A percentile compares a stretch with the other conserved stretches of the same genome.
These are phyloP conservation scores for Ptilodon capucinus DNA, from an alignment of 2,888 invertebrate genomes.

Conservation along the genomic window DNA sequence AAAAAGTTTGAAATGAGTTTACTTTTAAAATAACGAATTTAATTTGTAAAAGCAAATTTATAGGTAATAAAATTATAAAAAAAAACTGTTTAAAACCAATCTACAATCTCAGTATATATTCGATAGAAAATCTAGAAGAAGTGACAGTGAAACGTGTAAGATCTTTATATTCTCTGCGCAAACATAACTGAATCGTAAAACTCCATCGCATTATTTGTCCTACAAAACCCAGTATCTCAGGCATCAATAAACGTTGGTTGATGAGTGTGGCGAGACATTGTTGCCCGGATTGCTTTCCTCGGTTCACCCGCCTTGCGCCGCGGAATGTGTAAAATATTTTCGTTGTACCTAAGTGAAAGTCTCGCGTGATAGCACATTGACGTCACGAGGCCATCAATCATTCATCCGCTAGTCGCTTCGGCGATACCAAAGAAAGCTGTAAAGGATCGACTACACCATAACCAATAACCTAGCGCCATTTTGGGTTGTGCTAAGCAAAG, in stretches of 20 bases:
- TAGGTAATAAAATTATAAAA: no score
- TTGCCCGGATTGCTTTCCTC: constrained; percentile 34
- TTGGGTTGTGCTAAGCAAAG: neutral
- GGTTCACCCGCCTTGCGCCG: constrained; percentile 44
- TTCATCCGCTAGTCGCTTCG: constrained; percentile 69
- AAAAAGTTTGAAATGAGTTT: no score
- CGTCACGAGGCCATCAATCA: constrained; percentile 69
- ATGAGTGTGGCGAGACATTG: constrained; percentile 30
- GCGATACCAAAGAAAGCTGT: constrained; percentile 74
- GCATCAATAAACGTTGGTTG: constrained; percentile 7
- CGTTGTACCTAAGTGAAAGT: constrained; percentile 64
- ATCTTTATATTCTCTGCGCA: no score
- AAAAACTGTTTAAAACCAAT: no score
- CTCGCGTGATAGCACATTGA: constrained; percentile 61
- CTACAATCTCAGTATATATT: no score
- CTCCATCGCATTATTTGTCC: neutral
- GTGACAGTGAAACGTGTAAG: neutral
- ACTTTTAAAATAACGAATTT: no score
- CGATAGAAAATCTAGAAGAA: no score
- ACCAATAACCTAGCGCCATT: neutral
- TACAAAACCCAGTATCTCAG: neutral
- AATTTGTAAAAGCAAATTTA: no score
- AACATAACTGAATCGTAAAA: no score
- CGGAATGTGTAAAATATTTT: constrained; percentile 65
- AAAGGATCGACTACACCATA: constrained; percentile 51